Conservation (phyloP, 1,140 invertebrate genomes). For the Pseudachorutes palmiensis region DNA sequence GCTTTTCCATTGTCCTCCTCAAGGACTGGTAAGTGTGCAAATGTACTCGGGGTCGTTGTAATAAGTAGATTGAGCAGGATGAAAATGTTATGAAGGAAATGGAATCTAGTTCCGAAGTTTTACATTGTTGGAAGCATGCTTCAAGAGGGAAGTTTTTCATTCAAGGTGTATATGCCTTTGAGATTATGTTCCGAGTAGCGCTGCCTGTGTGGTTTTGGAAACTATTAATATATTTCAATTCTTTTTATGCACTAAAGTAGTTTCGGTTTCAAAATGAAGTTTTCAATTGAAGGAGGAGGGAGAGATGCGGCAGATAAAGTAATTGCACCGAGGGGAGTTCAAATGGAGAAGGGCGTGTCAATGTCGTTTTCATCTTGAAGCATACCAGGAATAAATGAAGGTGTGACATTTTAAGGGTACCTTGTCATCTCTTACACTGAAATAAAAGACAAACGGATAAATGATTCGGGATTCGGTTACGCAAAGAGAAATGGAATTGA, state of each 20-base stretch:
- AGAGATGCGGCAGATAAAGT: constrained; percentile 7
- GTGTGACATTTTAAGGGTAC: neutral
- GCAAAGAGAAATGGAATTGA: neutral
- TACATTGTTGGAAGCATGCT: neutral
- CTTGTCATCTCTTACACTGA: neutral
- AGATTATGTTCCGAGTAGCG: neutral
- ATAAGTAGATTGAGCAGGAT: too few relatives aligned
- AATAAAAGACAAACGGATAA: neutral
- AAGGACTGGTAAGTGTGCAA: neutral
- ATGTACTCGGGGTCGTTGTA: neutral
- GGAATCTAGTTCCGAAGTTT: neutral
- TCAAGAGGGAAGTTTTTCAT: neutral
- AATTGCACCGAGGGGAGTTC: neutral
- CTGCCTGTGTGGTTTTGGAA: constrained; percentile 5
- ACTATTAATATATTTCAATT: neutral
- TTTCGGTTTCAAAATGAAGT: neutral
- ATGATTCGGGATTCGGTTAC: neutral
- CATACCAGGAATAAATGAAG: neutral
- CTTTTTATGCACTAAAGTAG: neutral
- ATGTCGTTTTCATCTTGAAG: neutral
- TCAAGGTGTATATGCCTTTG: neutral
- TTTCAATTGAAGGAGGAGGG: neutral
- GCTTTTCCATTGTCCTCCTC: neutral
- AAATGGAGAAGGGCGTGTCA: constrained; percentile 2
- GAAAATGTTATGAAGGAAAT: neutral